Evolutionary conservation across 2,888 invertebrate species (phyloP).

Genomic region (Aromia moschata): DNA sequence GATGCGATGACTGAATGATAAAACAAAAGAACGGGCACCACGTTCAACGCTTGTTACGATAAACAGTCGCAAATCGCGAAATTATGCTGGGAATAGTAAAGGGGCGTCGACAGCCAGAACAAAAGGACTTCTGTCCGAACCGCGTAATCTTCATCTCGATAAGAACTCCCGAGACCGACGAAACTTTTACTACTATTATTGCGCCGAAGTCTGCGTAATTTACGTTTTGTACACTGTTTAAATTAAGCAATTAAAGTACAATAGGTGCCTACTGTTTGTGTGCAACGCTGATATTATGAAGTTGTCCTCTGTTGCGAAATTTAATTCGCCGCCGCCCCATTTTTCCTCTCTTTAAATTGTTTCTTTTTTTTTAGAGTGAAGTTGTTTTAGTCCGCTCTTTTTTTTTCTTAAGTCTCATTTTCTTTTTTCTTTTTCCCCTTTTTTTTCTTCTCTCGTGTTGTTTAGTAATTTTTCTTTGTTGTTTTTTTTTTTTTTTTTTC

Average conservation of each 20-base stretch:
- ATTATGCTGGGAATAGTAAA: slow-evolving; percentile 50
- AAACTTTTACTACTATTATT: slow-evolving; percentile 45
- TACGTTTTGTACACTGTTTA: background rate
- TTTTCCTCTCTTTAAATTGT: too few relatives aligned
- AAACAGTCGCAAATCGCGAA: slow-evolving; percentile 51
- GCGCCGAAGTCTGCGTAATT: slow-evolving; percentile 8
- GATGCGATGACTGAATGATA: slow-evolving; percentile 37
- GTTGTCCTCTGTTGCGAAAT: background rate
- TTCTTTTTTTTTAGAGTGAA: too few relatives aligned
- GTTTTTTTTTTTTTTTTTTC: too few relatives aligned
- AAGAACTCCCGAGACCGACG: slow-evolving; percentile 41
- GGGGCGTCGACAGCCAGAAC: slow-evolving; percentile 47
- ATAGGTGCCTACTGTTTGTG: background rate
- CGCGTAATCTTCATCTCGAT: slow-evolving; percentile 43
- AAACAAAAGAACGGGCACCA: slow-evolving; percentile 39
- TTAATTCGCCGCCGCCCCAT: too few relatives aligned
- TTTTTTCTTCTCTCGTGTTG: too few relatives aligned
- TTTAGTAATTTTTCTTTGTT: too few relatives aligned
- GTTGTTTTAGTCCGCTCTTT: too few relatives aligned
- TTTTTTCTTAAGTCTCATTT: too few relatives aligned
- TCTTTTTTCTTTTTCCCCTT: too few relatives aligned
- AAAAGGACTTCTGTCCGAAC: slow-evolving; percentile 45
- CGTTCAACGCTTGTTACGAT: slow-evolving; percentile 43
- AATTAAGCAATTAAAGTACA: background rate
- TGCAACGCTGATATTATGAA: background rate